Conservation (phyloP, 2,888 invertebrate genomes). For the Zootermopsis nevadensis region DNA sequence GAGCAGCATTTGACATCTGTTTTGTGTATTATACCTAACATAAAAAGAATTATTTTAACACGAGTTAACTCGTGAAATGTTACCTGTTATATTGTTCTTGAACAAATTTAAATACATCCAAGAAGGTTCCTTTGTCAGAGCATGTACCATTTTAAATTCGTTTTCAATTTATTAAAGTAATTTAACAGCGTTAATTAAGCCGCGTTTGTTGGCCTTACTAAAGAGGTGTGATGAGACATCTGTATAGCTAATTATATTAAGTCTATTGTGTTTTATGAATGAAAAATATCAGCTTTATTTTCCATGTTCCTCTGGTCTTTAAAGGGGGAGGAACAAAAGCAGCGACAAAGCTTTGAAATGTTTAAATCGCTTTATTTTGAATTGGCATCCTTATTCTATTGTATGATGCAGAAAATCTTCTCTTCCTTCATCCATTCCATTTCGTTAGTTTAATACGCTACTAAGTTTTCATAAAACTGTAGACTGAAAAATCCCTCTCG, state of each 20-base stretch:
- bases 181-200: conserved; percentile 25
- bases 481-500: not conserved
- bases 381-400: conserved; percentile 41
- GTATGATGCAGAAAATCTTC: conserved; percentile 10
- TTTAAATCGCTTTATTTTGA: conserved; percentile 43
- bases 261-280: conserved; percentile 8
- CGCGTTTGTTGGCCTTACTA: conserved; percentile 7
- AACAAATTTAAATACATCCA: not conserved
- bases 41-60: no score
- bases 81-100: not conserved
- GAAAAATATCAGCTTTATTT: conserved; percentile 2
- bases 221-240: conserved; percentile 6
- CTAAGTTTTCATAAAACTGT: conserved; percentile 8
- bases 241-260: conserved; percentile 31
- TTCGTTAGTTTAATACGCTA: conserved; percentile 14
- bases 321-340: conserved; percentile 17
- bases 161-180: conserved; percentile 6
- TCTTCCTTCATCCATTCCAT: conserved; percentile 10
- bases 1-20: no score
- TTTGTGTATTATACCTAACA: no score
- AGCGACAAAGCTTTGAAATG: conserved; percentile 36
- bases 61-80: no score
- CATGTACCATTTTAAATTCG: not conserved
- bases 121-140: not conserved
- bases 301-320: conserved; percentile 11